phyloP scores from a whole-genome alignment of 2,888 invertebrate species.

The Osmoderma eremita region DNA sequence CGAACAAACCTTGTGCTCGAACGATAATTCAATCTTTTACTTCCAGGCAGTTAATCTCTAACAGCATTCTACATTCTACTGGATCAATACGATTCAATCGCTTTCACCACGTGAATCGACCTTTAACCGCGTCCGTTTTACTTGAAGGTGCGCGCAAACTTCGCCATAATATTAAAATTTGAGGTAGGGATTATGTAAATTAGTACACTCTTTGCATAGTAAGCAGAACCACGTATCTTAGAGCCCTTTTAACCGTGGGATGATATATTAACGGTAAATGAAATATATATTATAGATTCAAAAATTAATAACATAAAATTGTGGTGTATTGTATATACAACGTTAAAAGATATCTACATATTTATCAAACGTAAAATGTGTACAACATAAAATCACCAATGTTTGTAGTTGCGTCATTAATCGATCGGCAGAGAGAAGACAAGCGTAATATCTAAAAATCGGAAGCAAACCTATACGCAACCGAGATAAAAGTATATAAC shows the following conservation, averaged over 20 bases:
- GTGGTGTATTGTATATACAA: too few species aligned
- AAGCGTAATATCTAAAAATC: too few species aligned
- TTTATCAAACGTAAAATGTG: too few species aligned
- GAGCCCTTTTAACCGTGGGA: not conserved
- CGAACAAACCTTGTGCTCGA: not conserved
- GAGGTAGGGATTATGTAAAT: not conserved
- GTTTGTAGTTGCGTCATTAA: too few species aligned
- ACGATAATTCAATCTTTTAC: not conserved
- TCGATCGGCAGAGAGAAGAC: too few species aligned
- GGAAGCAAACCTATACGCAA: too few species aligned
- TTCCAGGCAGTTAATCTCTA: not conserved
- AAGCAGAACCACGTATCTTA: not conserved
- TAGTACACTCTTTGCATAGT: slow-evolving; percentile 10
- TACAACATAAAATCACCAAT: too few species aligned
- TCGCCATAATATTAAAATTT: slow-evolving; percentile 10
- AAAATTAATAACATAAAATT: too few species aligned
- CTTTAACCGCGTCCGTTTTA: not conserved
- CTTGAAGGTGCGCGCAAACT: not conserved
- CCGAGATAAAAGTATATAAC: too few species aligned
- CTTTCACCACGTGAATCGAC: not conserved
- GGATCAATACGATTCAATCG: slow-evolving; percentile 1
- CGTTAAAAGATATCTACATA: too few species aligned
- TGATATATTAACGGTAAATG: slow-evolving; percentile 5
- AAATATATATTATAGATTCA: not conserved
- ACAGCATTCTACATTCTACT: not conserved